Evolutionary conservation across 2,888 invertebrate species (phyloP).

Genomic region (Yponomeuta plumbellus): DNA sequence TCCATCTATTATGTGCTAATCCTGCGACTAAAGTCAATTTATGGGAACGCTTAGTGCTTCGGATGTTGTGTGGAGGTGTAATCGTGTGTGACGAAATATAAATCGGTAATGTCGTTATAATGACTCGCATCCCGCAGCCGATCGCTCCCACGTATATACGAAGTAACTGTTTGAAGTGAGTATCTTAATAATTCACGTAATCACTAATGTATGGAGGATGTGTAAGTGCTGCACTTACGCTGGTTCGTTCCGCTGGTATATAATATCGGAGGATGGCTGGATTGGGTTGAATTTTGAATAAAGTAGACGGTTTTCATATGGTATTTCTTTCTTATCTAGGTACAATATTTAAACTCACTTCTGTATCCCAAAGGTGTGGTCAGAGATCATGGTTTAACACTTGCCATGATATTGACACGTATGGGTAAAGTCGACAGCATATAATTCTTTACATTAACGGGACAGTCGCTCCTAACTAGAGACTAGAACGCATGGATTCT

Average conservation of each 20-base stretch:
- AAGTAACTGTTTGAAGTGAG: slow-evolving; percentile 7
- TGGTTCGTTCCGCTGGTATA: not conserved
- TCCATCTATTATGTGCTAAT: slow-evolving; percentile 3
- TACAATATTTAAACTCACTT: too few relatives aligned
- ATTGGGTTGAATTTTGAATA: not conserved
- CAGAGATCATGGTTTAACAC: too few relatives aligned
- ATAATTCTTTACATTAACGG: too few relatives aligned
- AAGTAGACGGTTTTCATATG: too few relatives aligned
- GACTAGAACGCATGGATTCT: too few relatives aligned
- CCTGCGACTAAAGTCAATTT: not conserved
- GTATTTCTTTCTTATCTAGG: too few relatives aligned
- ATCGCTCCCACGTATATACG: slow-evolving; percentile 12
- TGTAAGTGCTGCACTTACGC: not conserved
- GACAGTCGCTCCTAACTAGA: too few relatives aligned
- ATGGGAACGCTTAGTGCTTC: not conserved
- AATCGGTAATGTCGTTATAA: slow-evolving; percentile 52
- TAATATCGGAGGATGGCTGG: not conserved
- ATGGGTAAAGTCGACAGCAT: too few relatives aligned
- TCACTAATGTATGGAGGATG: slow-evolving; percentile 5
- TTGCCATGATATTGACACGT: too few relatives aligned
- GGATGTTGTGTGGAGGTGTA: slow-evolving; percentile 21
- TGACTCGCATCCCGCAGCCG: slow-evolving; percentile 23
- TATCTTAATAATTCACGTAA: slow-evolving; percentile 4
- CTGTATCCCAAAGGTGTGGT: too few relatives aligned
- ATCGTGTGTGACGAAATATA: slow-evolving; percentile 43